phyloP scores from a whole-genome alignment of 2,797 vertebrate genomes.

The Phoxinus dragarum region DNA sequence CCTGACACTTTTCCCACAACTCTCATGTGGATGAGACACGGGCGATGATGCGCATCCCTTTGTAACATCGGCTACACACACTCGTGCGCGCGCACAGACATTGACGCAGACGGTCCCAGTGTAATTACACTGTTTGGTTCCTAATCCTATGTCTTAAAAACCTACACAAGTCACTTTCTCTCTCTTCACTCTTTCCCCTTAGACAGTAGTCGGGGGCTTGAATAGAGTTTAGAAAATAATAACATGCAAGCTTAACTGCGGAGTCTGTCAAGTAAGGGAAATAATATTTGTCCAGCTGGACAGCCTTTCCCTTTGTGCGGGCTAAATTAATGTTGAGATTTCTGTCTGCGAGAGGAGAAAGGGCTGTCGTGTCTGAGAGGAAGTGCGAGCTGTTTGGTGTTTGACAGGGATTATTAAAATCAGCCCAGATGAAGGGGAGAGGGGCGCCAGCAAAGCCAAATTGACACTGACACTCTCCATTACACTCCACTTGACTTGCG shows the following conservation, averaged over 20 bases:
- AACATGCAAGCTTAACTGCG: conserved; percentile 89
- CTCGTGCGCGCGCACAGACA: conserved; percentile 44
- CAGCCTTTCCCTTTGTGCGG: conserved; percentile 94
- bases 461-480: conserved; percentile 98
- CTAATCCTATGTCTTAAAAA: conserved; percentile 83
- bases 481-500: conserved; percentile 93
- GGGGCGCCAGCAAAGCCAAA: conserved; percentile 89
- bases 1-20: conserved; percentile 67
- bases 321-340: conserved; percentile 99
- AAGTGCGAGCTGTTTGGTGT: conserved; percentile 92
- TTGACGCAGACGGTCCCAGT: conserved; percentile 61
- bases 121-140: conserved; percentile 83
- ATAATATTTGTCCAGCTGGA: conserved; percentile 99
- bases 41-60: conserved; percentile 60
- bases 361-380: conserved; percentile 90
- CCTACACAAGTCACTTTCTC: conserved; percentile 76
- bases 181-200: conserved; percentile 74
- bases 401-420: conserved; percentile 99
- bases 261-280: conserved; percentile 93
- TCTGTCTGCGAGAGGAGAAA: conserved; percentile 86
- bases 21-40: conserved; percentile 60
- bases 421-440: conserved; percentile 89
- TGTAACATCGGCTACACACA: conserved; percentile 52
- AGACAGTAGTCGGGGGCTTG: conserved; percentile 68
- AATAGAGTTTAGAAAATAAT: conserved; percentile 81